A percentile compares a stretch with the other conserved stretches of the same genome.
Evolutionary conservation across 2,797 vertebrate species (phyloP).

Genomic region (Rhincodon typus): DNA sequence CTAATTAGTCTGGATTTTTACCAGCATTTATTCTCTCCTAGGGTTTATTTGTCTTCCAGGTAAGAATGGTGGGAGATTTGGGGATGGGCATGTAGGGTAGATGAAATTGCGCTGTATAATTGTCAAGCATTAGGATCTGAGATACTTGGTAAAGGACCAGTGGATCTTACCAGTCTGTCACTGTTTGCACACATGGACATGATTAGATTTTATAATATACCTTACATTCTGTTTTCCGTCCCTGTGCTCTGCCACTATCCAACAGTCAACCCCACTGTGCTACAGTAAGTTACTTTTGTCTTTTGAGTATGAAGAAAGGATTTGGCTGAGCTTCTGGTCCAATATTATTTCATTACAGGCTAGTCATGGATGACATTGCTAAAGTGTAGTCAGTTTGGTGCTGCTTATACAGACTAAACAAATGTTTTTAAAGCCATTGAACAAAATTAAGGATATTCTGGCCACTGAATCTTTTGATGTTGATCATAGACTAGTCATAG

Average conservation of each 20-base stretch:
- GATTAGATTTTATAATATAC: neutral
- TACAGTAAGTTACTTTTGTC: neutral
- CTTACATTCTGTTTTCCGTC: neutral
- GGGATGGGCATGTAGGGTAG: too few relatives aligned
- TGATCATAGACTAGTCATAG: neutral
- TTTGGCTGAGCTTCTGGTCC: neutral
- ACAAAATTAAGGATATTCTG: neutral
- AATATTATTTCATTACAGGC: neutral
- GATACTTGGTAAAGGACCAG: neutral
- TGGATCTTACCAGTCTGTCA: neutral
- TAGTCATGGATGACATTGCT: neutral
- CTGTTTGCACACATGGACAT: neutral
- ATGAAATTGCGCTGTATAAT: neutral
- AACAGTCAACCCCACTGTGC: neutral
- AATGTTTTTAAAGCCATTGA: neutral
- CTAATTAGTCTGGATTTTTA: neutral
- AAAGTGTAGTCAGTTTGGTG: neutral
- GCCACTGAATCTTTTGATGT: neutral
- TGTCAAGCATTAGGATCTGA: neutral
- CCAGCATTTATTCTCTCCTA: neutral
- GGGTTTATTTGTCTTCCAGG: neutral
- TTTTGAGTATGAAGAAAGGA: neutral
- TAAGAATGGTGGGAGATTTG: too few relatives aligned
- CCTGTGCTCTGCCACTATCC: neutral
- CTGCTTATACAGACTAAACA: neutral